Percentiles rank a stretch among this genome's conserved stretches.
phyloP scores from a whole-genome alignment of 1,140 invertebrate genomes.

The Dendrolimus kikuchii region DNA sequence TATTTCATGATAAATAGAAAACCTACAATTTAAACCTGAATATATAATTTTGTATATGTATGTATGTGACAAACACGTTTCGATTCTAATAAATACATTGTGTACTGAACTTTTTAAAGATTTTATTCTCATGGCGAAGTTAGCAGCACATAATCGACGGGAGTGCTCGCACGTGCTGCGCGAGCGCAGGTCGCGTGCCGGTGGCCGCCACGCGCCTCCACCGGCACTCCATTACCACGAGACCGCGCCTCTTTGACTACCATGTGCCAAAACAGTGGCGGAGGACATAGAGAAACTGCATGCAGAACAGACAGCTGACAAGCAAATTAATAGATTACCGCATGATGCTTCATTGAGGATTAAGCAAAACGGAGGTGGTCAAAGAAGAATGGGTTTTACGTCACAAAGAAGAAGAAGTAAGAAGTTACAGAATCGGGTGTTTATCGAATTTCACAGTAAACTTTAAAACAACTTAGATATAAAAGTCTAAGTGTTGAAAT shows the following conservation, averaged over 20 bases:
- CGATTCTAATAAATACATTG: too few relatives aligned
- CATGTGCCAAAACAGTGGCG: constrained; percentile 29
- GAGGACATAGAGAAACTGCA: constrained; percentile 20
- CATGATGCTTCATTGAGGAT: not conserved
- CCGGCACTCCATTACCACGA: constrained; percentile 58
- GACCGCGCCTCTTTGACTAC: constrained; percentile 26
- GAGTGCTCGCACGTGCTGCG: constrained; percentile 31
- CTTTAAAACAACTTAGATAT: too few relatives aligned
- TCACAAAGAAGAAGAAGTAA: too few relatives aligned
- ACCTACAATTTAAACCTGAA: too few relatives aligned
- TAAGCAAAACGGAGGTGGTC: too few relatives aligned
- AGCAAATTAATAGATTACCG: not conserved
- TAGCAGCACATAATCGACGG: constrained; percentile 57
- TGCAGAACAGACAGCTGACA: not conserved
- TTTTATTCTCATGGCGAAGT: constrained; percentile 13
- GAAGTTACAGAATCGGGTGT: too few relatives aligned
- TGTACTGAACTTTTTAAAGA: not conserved
- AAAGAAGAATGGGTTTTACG: too few relatives aligned
- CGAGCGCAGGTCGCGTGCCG: constrained; percentile 28
- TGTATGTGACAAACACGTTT: too few relatives aligned
- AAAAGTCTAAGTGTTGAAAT: too few relatives aligned
- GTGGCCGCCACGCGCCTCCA: constrained; percentile 26
- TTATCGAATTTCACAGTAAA: too few relatives aligned
- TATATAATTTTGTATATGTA: too few relatives aligned
- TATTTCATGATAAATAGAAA: too few relatives aligned